These are phyloP conservation scores for Corythoichthys haematopterus DNA, from an alignment of 2,113 vertebrate genomes.

Conservation along the genomic window DNA sequence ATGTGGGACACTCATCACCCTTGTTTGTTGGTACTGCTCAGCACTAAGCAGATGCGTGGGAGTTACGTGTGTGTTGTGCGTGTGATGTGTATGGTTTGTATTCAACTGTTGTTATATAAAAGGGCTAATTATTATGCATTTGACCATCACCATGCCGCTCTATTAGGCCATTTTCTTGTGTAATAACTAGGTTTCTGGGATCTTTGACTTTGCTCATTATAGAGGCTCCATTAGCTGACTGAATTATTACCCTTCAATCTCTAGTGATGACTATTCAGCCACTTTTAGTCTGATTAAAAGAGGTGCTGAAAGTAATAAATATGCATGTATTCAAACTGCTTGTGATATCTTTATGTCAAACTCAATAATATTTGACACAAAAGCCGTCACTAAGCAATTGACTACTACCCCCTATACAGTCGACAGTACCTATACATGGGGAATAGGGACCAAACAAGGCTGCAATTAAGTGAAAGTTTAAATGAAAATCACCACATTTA, in stretches of 20 bases:
- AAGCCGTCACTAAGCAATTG: no score
- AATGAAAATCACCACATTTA: no score
- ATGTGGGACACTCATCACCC: constrained; percentile 26
- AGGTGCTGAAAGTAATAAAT: not conserved
- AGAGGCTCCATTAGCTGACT: constrained; percentile 1
- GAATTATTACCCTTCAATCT: not conserved
- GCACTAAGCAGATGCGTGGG: constrained; percentile 49
- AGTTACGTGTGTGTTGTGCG: constrained; percentile 19
- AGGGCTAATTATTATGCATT: constrained; percentile 25
- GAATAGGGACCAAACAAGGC: no score
- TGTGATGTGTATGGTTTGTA: constrained; percentile 19
- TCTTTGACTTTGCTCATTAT: constrained; percentile 14
- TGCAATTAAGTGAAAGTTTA: no score
- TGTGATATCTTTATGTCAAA: not conserved
- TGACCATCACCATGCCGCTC: constrained; percentile 1
- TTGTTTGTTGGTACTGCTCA: constrained; percentile 36
- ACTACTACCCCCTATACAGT: no score
- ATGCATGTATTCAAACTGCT: not conserved
- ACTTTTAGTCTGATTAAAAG: not conserved
- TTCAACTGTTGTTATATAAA: constrained; percentile 22
- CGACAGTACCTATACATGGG: no score
- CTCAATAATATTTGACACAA: not conserved
- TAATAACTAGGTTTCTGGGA: constrained; percentile 42
- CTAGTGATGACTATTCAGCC: not conserved
- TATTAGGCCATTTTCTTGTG: constrained; percentile 33